These are phyloP conservation scores for Turritopsis rubra DNA, from an alignment of 30 jellyfish, hydroid and myxozoan genomes.

Conservation along the genomic window DNA sequence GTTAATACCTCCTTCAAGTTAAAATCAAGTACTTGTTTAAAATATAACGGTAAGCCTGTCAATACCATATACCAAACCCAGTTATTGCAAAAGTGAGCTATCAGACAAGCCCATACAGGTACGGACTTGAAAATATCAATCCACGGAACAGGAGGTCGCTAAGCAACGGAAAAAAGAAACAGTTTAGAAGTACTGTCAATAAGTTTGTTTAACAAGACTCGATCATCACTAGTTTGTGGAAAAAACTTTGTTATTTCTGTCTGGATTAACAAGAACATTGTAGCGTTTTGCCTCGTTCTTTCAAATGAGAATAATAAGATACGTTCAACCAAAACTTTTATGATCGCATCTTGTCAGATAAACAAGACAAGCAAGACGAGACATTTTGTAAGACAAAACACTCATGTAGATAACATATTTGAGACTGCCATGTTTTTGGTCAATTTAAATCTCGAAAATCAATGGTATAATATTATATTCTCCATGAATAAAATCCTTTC, in stretches of 20 bases:
- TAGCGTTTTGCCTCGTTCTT: too few relatives aligned
- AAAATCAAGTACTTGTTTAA: conserved; percentile 85
- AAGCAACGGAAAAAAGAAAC: neutral
- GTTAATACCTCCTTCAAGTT: conserved; percentile 15
- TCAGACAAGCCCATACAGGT: conserved; percentile 71
- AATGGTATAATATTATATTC: too few relatives aligned
- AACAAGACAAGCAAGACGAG: neutral
- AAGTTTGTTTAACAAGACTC: too few relatives aligned
- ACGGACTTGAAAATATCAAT: conserved; percentile 37
- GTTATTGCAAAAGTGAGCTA: conserved; percentile 57
- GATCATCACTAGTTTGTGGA: too few relatives aligned
- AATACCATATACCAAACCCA: conserved; percentile 87
- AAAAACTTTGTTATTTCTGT: too few relatives aligned
- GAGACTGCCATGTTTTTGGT: neutral
- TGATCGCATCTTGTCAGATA: too few relatives aligned
- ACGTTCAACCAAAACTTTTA: too few relatives aligned
- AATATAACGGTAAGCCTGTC: conserved; percentile 81
- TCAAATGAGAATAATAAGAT: too few relatives aligned
- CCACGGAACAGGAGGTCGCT: conserved; percentile 64
- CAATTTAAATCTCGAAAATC: too few relatives aligned
- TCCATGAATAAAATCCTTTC: too few relatives aligned
- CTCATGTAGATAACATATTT: neutral
- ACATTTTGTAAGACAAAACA: neutral
- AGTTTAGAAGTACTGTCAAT: neutral
- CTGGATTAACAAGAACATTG: too few relatives aligned